Evolutionary conservation across 2,113 vertebrate genomes (phyloP).

Genomic region (Kobus ellipsiprymnus): DNA sequence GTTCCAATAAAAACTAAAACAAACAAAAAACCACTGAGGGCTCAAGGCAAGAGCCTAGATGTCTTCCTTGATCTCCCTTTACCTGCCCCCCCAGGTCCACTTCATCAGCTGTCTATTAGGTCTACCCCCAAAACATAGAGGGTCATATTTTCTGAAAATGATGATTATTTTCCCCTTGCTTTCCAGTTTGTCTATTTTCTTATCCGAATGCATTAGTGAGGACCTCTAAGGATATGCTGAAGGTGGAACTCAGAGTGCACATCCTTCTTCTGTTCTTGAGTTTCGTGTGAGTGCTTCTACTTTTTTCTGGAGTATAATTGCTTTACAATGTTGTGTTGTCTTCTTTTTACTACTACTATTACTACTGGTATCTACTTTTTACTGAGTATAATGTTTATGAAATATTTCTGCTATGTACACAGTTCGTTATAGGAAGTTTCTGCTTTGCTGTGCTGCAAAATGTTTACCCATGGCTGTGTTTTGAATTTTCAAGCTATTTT

Average conservation of each 20-base stretch:
- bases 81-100: neutral
- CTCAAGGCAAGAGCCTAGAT: neutral
- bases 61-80: neutral
- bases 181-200: neutral
- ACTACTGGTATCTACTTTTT: neutral
- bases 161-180: neutral
- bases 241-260: neutral
- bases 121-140: neutral
- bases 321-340: neutral
- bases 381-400: neutral
- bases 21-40: neutral
- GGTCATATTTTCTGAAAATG: neutral
- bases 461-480: neutral
- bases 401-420: neutral
- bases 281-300: neutral
- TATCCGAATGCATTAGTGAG: neutral
- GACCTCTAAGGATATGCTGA: neutral
- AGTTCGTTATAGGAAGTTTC: neutral
- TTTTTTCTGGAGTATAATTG: neutral
- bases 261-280: neutral
- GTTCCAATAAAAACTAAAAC: neutral
- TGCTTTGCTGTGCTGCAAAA: neutral
- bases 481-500: neutral
- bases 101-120: neutral
- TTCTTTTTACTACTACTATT: neutral